phyloP scores from a whole-genome alignment of 1,140 invertebrate genomes.

The Sycophaga agraensis region DNA sequence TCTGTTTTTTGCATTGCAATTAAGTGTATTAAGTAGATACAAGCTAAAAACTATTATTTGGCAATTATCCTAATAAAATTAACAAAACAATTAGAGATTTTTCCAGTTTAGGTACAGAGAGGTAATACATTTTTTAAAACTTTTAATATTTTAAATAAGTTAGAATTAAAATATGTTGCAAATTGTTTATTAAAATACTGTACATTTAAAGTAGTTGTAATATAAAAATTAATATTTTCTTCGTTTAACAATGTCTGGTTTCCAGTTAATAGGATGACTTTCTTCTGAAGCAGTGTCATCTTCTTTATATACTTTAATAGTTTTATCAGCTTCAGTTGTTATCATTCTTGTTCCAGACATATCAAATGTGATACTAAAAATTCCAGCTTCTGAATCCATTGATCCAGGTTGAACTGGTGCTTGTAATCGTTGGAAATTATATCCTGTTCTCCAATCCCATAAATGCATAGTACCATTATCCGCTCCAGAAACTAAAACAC shows the following conservation, averaged over 20 bases:
- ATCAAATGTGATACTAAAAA: constrained; percentile 95
- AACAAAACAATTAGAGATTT: too few relatives aligned
- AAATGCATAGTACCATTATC: constrained; percentile 98
- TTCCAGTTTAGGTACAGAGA: not conserved
- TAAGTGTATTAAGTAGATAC: too few relatives aligned
- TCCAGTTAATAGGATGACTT: constrained; percentile 95
- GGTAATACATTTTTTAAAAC: not conserved
- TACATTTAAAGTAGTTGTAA: not conserved
- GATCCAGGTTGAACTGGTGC: constrained; percentile 97
- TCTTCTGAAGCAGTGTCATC: constrained; percentile 96
- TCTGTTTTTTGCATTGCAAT: too few relatives aligned
- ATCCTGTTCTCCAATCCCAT: constrained; percentile 98
- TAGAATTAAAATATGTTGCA: not conserved
- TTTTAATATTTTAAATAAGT: not conserved
- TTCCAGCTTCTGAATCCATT: constrained; percentile 97
- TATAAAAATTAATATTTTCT: constrained; percentile 40
- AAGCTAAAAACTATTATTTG: too few relatives aligned
- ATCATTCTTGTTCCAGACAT: constrained; percentile 90
- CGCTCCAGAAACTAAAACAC: constrained; percentile 95
- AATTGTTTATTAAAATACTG: not conserved
- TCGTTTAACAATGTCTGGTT: constrained; percentile 70
- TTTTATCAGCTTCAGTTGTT: constrained; percentile 98
- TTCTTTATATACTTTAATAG: constrained; percentile 98
- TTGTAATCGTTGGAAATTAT: constrained; percentile 95
- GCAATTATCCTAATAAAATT: too few relatives aligned